A percentile compares a stretch with the other conserved stretches of the same genome.
Conservation (phyloP, 2,113 vertebrate species). For the Desmodus rotundus region DNA sequence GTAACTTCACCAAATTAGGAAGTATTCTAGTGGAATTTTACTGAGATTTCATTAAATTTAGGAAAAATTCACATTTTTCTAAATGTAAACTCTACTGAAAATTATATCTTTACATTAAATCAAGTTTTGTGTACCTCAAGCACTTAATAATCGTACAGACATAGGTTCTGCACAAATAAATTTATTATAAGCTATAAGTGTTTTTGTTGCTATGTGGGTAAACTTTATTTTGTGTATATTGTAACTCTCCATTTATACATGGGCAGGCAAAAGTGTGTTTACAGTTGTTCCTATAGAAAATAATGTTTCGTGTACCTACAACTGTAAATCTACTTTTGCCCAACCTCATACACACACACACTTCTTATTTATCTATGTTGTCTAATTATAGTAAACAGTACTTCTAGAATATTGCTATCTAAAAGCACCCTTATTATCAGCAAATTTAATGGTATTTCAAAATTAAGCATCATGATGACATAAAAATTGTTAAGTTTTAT, state of each 20-base stretch:
- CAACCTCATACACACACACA: background rate
- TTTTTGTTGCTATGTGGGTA: background rate
- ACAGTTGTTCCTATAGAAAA: no score
- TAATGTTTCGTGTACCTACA: no score
- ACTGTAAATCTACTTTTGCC: no score
- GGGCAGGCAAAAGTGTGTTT: no score
- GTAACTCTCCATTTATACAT: background rate
- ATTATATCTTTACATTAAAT: background rate
- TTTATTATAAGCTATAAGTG: background rate
- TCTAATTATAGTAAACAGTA: background rate
- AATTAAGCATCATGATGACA: background rate
- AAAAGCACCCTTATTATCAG: background rate
- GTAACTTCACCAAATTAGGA: background rate
- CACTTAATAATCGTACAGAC: background rate
- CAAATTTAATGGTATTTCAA: background rate
- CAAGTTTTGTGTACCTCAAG: background rate
- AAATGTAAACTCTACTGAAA: background rate
- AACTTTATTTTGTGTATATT: background rate
- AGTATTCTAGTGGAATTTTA: background rate
- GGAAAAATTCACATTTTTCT: background rate
- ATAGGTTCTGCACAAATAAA: background rate
- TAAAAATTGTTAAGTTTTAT: background rate
- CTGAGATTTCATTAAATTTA: background rate
- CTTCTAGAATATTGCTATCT: background rate
- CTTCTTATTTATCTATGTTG: background rate